Evolutionary conservation across 2,888 invertebrate species (phyloP).

Genomic region (Argynnis bischoffii): DNA sequence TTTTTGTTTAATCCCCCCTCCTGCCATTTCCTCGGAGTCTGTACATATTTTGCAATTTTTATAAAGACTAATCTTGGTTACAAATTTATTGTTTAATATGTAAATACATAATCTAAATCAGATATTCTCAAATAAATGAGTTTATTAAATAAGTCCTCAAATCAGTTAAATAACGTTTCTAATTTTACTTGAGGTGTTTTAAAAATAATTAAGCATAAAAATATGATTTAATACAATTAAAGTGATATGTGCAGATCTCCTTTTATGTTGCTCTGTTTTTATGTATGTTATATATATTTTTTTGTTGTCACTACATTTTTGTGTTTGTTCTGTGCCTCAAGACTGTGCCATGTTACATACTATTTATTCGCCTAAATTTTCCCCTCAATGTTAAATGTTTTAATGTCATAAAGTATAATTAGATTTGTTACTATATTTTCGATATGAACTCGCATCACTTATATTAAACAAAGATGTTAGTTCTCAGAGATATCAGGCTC

Average conservation of each 20-base stretch:
- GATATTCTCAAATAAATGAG: too few relatives aligned
- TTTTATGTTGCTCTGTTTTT: conserved; percentile 24
- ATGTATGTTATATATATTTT: conserved; percentile 10
- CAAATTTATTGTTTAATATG: too few relatives aligned
- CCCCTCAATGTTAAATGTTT: conserved; percentile 11
- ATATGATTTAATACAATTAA: background rate
- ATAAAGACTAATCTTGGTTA: background rate
- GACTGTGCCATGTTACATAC: conserved; percentile 9
- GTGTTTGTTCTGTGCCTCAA: conserved; percentile 16
- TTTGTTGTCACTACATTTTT: conserved; percentile 11
- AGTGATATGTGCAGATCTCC: conserved; percentile 34
- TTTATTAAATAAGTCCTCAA: too few relatives aligned
- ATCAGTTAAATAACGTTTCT: background rate
- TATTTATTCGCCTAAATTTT: conserved; percentile 4
- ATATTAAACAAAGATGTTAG: conserved; percentile 64
- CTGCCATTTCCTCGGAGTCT: conserved; percentile 51
- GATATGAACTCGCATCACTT: conserved; percentile 58
- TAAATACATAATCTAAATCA: too few relatives aligned
- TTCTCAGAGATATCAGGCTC: background rate
- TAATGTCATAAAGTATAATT: conserved; percentile 16
- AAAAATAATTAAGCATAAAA: background rate
- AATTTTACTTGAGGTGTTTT: background rate
- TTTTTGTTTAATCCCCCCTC: conserved; percentile 49
- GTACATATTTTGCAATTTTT: conserved; percentile 41
- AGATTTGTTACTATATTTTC: conserved; percentile 6